Conservation (phyloP, 2,888 invertebrate genomes). For the Ephialtes manifestator region DNA sequence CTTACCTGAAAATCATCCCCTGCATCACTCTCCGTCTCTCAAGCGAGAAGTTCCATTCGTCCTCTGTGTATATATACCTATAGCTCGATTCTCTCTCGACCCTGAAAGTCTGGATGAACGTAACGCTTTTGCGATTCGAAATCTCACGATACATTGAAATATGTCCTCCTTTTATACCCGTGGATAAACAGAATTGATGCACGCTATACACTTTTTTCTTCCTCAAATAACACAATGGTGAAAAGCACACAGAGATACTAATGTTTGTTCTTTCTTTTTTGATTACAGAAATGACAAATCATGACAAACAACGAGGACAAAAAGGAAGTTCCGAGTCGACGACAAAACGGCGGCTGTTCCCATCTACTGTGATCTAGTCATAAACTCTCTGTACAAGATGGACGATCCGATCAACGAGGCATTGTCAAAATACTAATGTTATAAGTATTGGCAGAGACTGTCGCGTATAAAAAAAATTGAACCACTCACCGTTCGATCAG, state of each 20-base stretch:
- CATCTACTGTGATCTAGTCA: constrained; percentile 84
- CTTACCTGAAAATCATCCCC: constrained; percentile 85
- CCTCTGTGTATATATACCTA: constrained; percentile 60
- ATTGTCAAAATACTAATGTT: constrained; percentile 40
- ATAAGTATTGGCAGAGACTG: constrained; percentile 45
- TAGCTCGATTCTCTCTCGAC: constrained; percentile 49
- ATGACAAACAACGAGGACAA: constrained; percentile 42
- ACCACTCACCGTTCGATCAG: constrained; percentile 32
- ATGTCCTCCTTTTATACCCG: constrained; percentile 12
- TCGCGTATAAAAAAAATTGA: constrained; percentile 35
- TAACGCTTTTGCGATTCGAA: constrained; percentile 66
- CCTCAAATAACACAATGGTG: constrained; percentile 2
- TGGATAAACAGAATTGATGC: constrained; percentile 41
- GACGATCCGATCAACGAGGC: constrained; percentile 59
- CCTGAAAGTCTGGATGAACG: constrained; percentile 64
- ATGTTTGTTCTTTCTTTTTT: constrained; percentile 66
- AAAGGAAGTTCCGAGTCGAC: constrained; percentile 59
- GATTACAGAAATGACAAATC: constrained; percentile 77
- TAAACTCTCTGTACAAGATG: constrained; percentile 73
- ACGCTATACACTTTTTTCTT: neutral
- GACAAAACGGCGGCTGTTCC: constrained; percentile 77
- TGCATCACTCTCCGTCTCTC: constrained; percentile 67
- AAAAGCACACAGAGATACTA: constrained; percentile 28
- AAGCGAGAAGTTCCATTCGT: neutral
- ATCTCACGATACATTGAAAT: constrained; percentile 54